Evolutionary conservation across 2,888 invertebrate species (phyloP), one percentile per base, ranked within the genome.

Genomic region (Neocrepidodera transversa): DNA sequence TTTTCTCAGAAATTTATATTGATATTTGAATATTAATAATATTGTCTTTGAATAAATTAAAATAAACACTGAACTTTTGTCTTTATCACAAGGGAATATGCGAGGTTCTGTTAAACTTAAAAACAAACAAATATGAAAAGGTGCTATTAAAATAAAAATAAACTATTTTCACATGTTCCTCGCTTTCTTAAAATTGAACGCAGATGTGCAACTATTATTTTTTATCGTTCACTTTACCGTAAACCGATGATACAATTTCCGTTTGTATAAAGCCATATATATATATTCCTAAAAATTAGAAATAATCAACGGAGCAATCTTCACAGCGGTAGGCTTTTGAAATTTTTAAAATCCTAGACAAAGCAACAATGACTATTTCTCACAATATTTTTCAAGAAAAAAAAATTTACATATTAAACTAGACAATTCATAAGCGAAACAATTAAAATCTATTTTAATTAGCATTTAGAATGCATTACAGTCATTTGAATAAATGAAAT

Each of bases 241-340:
- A 28, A 23, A 23, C 20, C 16, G 43, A 53, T 53, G 43, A 53
- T 20, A 53, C 32, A 23, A 53, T 53, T 53, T 53, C 53, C 53
- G 43, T 23, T 53, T 32, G 18, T 35, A 43, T 32, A 35, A 7
- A 23, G 18, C n/a, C 42, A 42, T 52, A 52, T 30, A 52, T 30
- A 52, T 52, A 52, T 42, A 52, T 52, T 49, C 8, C 18, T 52
- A 16, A 28, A 52, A 52, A 40, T 30, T 18, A 16, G 40, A 13
- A 51, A 38, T 40, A 40, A 51, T 51, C 51, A 40, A 11, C 35
- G 11, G 7, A 40, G 17, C 28, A 40, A 51, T 51, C 51, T 51
- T 51, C 28, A 51, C 51, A 51, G 51, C 40, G 10, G 38, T 38
- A 40, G 40, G 30, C 40, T 51, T 51, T 40, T 18, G 38, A 40